Percentiles rank a stretch among this genome's conserved stretches.
phyloP scores from a whole-genome alignment of 2,888 invertebrate genomes.

The Andrena trimmerana region DNA sequence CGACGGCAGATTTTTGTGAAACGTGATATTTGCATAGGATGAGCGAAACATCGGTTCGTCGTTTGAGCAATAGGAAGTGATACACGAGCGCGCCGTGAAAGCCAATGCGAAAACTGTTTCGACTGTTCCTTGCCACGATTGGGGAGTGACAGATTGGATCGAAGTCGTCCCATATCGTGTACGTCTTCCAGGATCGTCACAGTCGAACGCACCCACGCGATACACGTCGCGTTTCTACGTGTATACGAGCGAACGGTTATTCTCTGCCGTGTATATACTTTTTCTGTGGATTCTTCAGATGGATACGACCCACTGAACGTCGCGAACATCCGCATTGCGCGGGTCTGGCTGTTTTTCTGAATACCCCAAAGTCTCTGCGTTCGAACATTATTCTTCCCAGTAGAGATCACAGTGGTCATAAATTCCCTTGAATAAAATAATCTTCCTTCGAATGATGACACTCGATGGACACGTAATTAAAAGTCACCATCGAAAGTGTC shows the following conservation, averaged over 20 bases:
- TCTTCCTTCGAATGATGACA: constrained; percentile 34
- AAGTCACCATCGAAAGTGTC: constrained; percentile 45
- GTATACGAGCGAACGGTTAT: constrained; percentile 21
- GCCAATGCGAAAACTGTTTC: constrained; percentile 47
- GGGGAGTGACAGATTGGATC: constrained; percentile 69
- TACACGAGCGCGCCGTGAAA: constrained; percentile 47
- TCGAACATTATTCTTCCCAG: not conserved
- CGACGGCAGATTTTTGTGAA: constrained; percentile 3
- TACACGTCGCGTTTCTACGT: constrained; percentile 19
- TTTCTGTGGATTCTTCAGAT: not conserved
- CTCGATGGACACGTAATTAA: constrained; percentile 62
- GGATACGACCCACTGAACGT: constrained; percentile 20
- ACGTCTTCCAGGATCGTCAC: constrained; percentile 56
- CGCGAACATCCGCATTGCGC: constrained; percentile 19
- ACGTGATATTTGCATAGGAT: not conserved
- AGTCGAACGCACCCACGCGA: constrained; percentile 66
- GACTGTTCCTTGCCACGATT: constrained; percentile 26
- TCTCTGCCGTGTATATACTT: constrained; percentile 37
- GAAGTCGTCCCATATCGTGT: constrained; percentile 74
- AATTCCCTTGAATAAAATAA: constrained; percentile 7
- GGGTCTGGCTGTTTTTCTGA: not conserved
- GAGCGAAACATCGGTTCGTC: not conserved
- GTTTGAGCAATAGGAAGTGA: constrained; percentile 51
- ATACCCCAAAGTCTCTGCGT: not conserved
- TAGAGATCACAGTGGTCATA: not conserved